Base-by-base conservation (phyloP, 2,113 vertebrate genomes). In the Tautogolabrus adspersus region DNA sequence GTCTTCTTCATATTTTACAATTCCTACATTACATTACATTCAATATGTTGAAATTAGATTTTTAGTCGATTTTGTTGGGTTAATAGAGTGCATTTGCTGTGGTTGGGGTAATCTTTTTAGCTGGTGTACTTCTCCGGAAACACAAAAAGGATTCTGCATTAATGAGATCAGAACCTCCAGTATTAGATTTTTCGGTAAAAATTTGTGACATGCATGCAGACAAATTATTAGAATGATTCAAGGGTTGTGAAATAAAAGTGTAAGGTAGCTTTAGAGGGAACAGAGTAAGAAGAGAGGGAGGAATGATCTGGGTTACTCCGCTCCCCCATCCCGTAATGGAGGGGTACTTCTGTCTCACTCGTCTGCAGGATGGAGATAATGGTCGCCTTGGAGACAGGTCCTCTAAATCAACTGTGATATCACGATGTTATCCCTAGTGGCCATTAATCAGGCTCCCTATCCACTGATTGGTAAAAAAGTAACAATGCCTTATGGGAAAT, bases 351-450 rank as follows among this genome's bases (percentile, higher is more conserved):
- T 79, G 51, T 77, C 60, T 66, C 74, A 74, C 60, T 42, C 51
- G 34, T 77, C 77, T 78, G 84, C 13, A 16, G 66, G 61, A 59
- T 49, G 38, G 52, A 78, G 77, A 81, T 84, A 84, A 84, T 73
- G 79, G 70, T 87, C 30, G 57, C 83, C 49, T 8, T 44, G 13
- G 73, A 83, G 77, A 70, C 69, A 80, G 71, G 38, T 63, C 40
- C 63, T 79, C 44, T 83, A 84, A 77, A 83, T 84, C 79, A 81
- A 57, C 40, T 56, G 21, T 66, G 46, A 3, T 42, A 66, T 64
- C 42, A 75, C 0, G 8, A 34, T 37, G 56, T 47, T 67, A 54
- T 34, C 21, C 34, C 26, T n/a, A 0, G 19, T 21, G 52, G 19
- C 46, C 21, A 68, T 80, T 46, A 76, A 73, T 80, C 68, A 77